Conservation (phyloP, 2,797 vertebrate species). For the Oophaga sylvatica region DNA sequence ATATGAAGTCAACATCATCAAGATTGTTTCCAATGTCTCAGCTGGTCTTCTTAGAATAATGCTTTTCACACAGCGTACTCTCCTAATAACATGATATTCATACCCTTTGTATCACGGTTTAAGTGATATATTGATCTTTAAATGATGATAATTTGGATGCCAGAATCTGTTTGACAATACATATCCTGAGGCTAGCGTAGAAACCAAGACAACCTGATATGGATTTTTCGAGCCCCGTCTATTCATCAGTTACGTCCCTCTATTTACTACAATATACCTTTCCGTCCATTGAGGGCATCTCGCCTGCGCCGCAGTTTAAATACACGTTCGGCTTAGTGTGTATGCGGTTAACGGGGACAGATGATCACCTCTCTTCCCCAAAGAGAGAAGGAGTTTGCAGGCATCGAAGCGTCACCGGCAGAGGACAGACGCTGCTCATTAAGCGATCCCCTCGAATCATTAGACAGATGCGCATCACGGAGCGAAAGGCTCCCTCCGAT, state of each 20-base stretch:
- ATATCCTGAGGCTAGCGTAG: background rate
- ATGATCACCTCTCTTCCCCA: slow-evolving; percentile 30
- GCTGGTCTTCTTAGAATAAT: background rate
- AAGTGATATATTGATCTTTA: slow-evolving; percentile 32
- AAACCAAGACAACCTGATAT: background rate
- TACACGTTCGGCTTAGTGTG: background rate
- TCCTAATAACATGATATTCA: background rate
- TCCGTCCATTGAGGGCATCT: background rate
- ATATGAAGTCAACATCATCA: background rate
- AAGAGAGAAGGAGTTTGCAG: slow-evolving; percentile 36
- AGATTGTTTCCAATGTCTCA: background rate
- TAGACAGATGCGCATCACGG: slow-evolving; percentile 65
- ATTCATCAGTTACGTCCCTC: background rate
- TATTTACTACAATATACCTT: background rate
- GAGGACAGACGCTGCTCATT: slow-evolving; percentile 51
- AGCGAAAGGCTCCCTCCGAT: slow-evolving; percentile 68
- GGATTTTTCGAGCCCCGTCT: background rate
- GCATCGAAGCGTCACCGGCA: slow-evolving; percentile 40
- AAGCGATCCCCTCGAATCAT: slow-evolving; percentile 66
- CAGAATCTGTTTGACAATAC: slow-evolving; percentile 39
- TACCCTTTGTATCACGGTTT: background rate
- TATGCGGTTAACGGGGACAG: slow-evolving; percentile 34
- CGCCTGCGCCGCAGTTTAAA: background rate
- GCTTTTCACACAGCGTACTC: background rate
- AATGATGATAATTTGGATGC: slow-evolving; percentile 26